Evolutionary conservation across 2,888 invertebrate genomes (phyloP).

Genomic region (Phengaris alcon): DNA sequence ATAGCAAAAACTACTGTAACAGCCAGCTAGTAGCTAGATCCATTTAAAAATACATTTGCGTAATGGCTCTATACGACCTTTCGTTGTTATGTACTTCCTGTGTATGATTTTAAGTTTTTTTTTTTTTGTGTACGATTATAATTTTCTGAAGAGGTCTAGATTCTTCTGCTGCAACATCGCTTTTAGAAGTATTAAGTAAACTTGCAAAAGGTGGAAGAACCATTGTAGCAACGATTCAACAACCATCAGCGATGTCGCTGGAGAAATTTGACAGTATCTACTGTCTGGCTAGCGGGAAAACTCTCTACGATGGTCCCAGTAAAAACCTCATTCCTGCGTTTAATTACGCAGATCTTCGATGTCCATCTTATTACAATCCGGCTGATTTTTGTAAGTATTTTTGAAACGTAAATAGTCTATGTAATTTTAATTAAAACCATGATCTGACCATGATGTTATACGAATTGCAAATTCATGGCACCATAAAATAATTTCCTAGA

Average conservation of each 20-base stretch:
- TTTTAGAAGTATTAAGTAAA: conserved; percentile 8
- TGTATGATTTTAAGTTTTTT: neutral
- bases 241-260: conserved; percentile 26
- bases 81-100: neutral
- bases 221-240: conserved; percentile 24
- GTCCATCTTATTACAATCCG: conserved; percentile 27
- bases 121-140: neutral
- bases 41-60: neutral
- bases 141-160: conserved; percentile 22
- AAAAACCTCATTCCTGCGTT: conserved; percentile 24
- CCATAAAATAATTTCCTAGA: no score
- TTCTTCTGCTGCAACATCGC: conserved; percentile 19
- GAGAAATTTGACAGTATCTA: conserved; percentile 24
- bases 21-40: neutral
- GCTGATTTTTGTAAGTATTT: conserved; percentile 29
- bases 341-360: conserved; percentile 15
- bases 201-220: conserved; percentile 28
- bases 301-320: conserved; percentile 20
- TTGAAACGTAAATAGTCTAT: neutral
- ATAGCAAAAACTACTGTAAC: neutral
- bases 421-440: no score
- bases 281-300: conserved; percentile 25
- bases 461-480: no score
- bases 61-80: neutral
- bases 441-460: no score